Evolutionary conservation across 2,113 vertebrate genomes (phyloP), one percentile per base, ranked within the genome.

Genomic region (Neodontobutis hainanensis): DNA sequence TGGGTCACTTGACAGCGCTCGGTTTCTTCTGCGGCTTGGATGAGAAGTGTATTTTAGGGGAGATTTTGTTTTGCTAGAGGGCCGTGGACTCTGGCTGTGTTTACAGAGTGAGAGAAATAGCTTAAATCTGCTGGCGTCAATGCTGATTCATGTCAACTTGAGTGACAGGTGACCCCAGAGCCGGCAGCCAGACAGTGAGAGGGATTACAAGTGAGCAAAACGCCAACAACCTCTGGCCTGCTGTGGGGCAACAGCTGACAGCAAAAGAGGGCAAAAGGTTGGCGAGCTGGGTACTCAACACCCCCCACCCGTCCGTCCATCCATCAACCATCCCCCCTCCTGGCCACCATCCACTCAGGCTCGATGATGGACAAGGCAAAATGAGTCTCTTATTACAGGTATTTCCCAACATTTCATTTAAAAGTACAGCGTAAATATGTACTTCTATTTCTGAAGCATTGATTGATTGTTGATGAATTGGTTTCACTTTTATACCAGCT

Each of bases 141-240:
- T 80, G 87, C 83, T 88, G 87, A 88, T 94, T 92, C 87, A 32
- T 49, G 85, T 92, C 91, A 92, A 56, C 56, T 5, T 89, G 92
- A 93, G 87, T 93, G 94, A 92, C 92, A 92, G 93, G 91, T 92
- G 90, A 92, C 86, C 88, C 88, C 87, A 79, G 86, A 90, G 88
- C 87, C 64, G 65, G 81, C 91, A 87, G 90, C 85, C 86, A 89
- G 90, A 87, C 86, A 88, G 34, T 50, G 85, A 90, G 85, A 92
- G 88, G 91, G 92, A 93, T 90, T 89, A 93, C 89, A 92, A 90
- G 86, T 83, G 84, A 90, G 87, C 87, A 82, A 91, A 92, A 89
- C 85, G 90, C 88, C 87, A 93, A 91, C 92, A 92, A 91, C 91
- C 91, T 91, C 90, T 85, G 90, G 91, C 89, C 90, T 90, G 90